A percentile compares a stretch with the other conserved stretches of the same genome.
These are phyloP conservation scores for Zapornia atra DNA, from an alignment of 2,113 vertebrate genomes.

Conservation along the genomic window DNA sequence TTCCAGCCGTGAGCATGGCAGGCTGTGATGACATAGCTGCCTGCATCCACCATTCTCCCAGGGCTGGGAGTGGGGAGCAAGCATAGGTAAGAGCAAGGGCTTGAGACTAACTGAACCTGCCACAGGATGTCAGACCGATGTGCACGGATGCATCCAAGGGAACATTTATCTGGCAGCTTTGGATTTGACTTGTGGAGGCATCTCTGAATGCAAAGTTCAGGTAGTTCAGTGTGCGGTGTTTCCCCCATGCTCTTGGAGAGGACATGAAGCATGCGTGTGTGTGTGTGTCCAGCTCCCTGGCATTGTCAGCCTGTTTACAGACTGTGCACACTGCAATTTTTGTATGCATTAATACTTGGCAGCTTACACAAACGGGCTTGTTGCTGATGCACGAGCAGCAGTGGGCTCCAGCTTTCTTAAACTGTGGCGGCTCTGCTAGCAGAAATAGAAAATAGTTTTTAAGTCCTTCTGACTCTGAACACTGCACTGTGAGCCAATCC, in stretches of 20 bases:
- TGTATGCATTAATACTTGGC: background rate
- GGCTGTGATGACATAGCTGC: fast-evolving
- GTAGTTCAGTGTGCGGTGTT: background rate
- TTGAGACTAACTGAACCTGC: slow-evolving; percentile 43
- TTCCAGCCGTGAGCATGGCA: fast-evolving
- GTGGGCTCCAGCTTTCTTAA: background rate
- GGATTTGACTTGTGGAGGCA: background rate
- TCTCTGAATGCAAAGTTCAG: background rate
- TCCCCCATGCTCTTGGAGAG: fast-evolving
- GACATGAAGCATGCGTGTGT: background rate
- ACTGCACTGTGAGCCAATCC: fast-evolving
- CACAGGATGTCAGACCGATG: background rate
- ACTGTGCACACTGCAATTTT: fast-evolving
- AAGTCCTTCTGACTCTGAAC: background rate
- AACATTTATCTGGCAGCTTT: slow-evolving; percentile 39
- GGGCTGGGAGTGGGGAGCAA: background rate
- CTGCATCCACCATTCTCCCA: fast-evolving
- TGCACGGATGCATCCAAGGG: fast-evolving
- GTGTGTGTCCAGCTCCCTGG: background rate
- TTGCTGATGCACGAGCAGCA: background rate
- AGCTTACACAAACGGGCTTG: background rate
- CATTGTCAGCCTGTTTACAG: background rate
- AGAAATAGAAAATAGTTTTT: background rate
- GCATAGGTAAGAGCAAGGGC: background rate
- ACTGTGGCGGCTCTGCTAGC: background rate